These are phyloP conservation scores for Lysiphlebus fabarum DNA, from an alignment of 1,140 invertebrate species.

Conservation along the genomic window DNA sequence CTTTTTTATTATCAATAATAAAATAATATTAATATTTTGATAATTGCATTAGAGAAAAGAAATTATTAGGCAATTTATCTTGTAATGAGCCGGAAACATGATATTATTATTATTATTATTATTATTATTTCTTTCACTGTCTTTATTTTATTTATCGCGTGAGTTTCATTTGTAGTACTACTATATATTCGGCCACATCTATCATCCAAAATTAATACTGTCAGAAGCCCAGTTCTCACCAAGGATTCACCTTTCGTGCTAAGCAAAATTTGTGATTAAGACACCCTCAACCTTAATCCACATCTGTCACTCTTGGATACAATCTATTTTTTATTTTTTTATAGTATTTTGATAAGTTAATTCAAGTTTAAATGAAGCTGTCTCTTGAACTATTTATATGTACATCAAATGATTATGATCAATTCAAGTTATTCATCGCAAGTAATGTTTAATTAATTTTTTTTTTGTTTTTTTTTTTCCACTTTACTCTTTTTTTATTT, in stretches of 20 bases:
- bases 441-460: no score
- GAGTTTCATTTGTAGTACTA: conserved; percentile 35
- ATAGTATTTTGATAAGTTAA: no score
- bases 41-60: no score
- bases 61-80: not conserved
- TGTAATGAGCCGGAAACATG: not conserved
- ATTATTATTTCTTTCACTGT: not conserved
- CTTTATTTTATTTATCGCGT: conserved; percentile 31
- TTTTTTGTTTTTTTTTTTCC: no score
- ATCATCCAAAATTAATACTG: conserved; percentile 42
- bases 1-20: no score
- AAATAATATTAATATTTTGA: no score
- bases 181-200: conserved; percentile 31
- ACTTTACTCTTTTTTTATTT: no score
- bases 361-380: no score
- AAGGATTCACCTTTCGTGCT: conserved; percentile 14
- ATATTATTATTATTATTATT: not conserved
- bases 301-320: not conserved
- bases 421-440: no score
- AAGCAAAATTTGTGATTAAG: conserved; percentile 19
- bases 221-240: conserved; percentile 15
- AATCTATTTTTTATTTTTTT: no score
- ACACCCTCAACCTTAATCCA: conserved; percentile 3
- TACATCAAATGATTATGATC: no score
- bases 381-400: no score